Percentiles rank a stretch among this genome's conserved stretches.
Evolutionary conservation across 1,140 invertebrate genomes (phyloP).

Genomic region (Goniozus legneri): DNA sequence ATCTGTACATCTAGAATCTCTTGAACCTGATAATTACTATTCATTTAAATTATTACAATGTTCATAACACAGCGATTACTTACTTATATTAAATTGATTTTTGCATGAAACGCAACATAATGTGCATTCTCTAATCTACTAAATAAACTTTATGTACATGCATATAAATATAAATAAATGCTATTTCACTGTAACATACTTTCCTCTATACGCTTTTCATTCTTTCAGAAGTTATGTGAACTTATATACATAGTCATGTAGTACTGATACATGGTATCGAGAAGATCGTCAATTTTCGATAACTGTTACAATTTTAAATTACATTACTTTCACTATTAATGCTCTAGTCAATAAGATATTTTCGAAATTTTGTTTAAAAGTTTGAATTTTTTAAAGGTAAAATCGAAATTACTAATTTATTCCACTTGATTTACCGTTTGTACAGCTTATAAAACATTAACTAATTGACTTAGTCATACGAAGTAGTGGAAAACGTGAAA

Average conservation of each 20-base stretch:
- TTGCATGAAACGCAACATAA: no score
- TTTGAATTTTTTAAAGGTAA: conserved; percentile 39
- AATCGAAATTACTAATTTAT: no score
- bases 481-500: conserved; percentile 8
- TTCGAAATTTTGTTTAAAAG: conserved; percentile 1
- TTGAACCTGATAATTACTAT: no score
- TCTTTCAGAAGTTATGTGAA: not conserved
- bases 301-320: not conserved
- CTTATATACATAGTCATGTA: no score
- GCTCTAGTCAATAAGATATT: not conserved
- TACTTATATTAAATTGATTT: no score
- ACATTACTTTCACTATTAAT: not conserved
- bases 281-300: not conserved
- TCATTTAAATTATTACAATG: no score
- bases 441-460: conserved; percentile 18
- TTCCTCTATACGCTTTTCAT: not conserved
- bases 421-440: conserved; percentile 21
- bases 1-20: no score
- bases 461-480: conserved; percentile 34
- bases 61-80: no score
- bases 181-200: conserved; percentile 3
- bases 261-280: not conserved
- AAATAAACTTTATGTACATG: conserved; percentile 24
- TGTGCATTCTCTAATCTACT: conserved; percentile 6
- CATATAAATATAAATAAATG: conserved; percentile 22